Evolutionary conservation across 2,797 vertebrate species (phyloP).

Genomic region (Phalanger gymnotis): DNA sequence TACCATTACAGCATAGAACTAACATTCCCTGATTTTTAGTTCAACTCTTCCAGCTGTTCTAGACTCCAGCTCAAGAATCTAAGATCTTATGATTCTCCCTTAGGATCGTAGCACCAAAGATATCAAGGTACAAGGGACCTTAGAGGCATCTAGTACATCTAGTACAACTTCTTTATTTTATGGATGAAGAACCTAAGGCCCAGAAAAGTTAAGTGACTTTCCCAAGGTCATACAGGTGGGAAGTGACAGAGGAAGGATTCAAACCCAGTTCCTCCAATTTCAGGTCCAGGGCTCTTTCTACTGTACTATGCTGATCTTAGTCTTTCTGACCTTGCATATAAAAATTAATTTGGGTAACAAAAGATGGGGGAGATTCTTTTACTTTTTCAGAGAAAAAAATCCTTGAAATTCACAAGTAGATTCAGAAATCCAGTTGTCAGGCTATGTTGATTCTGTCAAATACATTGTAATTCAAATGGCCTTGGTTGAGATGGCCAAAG

Average conservation of each 20-base stretch:
- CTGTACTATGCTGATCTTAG: background rate
- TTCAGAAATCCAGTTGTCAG: slow-evolving; percentile 11
- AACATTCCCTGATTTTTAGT: background rate
- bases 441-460: accelerated
- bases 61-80: background rate
- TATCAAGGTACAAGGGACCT: background rate
- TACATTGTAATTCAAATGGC: background rate
- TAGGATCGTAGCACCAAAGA: background rate
- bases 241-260: background rate
- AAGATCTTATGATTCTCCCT: background rate
- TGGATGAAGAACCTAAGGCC: background rate
- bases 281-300: background rate
- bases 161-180: background rate
- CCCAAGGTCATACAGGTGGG: background rate
- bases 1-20: too few relatives aligned
- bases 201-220: background rate
- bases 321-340: background rate
- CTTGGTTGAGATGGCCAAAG: background rate
- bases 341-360: background rate
- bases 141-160: background rate
- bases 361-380: background rate
- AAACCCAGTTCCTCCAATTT: background rate
- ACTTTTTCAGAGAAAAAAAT: background rate
- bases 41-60: background rate
- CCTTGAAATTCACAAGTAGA: background rate